These are phyloP conservation scores for Chrysogorgia sp. DNA, from an alignment of 92 coral and sea anemone genomes.

Conservation along the genomic window DNA sequence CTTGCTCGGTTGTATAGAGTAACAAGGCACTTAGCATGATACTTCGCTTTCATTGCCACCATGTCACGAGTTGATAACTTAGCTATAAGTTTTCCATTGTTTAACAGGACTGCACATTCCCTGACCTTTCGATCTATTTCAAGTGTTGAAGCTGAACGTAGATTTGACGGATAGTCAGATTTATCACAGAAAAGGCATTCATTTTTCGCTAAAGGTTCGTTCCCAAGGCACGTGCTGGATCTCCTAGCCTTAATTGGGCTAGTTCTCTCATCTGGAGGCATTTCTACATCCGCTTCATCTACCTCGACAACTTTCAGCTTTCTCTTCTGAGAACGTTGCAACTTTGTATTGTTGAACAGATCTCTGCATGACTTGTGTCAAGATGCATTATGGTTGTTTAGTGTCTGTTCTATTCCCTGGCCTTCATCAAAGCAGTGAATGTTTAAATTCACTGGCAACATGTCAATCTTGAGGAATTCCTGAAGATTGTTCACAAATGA, in stretches of 20 bases:
- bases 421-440: slow-evolving; percentile 23
- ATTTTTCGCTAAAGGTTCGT: background rate
- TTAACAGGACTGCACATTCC: slow-evolving; percentile 45
- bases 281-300: too few relatives aligned
- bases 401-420: background rate
- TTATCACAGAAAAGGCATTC: slow-evolving; percentile 8
- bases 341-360: slow-evolving; percentile 1
- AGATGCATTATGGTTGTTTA: slow-evolving; percentile 6
- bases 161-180: background rate
- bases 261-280: too few relatives aligned
- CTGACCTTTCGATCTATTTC: slow-evolving; percentile 56
- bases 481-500: slow-evolving; percentile 26
- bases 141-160: slow-evolving; percentile 48
- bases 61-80: slow-evolving; percentile 54
- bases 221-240: too few relatives aligned
- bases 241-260: too few relatives aligned
- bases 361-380: slow-evolving; percentile 29
- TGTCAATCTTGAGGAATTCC: slow-evolving; percentile 25
- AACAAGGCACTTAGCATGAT: background rate
- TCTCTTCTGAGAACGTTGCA: slow-evolving; percentile 52
- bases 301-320: slow-evolving; percentile 19
- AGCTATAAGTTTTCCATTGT: slow-evolving; percentile 46
- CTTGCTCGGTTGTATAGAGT: background rate
- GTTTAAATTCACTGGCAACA: slow-evolving; percentile 1
- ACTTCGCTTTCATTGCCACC: slow-evolving; percentile 47